Evolutionary conservation across 2,797 vertebrate genomes (phyloP).

Genomic region (Epinephelus malabaricus): DNA sequence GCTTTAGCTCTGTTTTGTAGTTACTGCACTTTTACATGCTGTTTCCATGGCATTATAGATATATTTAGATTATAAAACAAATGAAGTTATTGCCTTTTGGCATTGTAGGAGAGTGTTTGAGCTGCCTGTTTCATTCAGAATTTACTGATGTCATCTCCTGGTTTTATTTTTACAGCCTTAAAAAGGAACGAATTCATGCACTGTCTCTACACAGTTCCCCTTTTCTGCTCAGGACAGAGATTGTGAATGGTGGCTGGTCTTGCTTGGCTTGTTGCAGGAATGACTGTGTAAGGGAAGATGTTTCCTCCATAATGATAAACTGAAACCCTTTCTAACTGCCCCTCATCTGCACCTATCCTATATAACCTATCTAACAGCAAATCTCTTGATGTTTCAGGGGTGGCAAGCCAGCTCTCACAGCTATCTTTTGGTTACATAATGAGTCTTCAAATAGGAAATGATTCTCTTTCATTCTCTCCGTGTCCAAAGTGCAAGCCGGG

Average conservation of each 20-base stretch:
- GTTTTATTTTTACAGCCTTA: conserved; percentile 47
- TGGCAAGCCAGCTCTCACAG: conserved; percentile 44
- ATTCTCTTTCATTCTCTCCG: conserved; percentile 52
- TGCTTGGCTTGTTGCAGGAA: conserved; percentile 3
- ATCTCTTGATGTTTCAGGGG: conserved; percentile 54
- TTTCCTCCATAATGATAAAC: conserved; percentile 30
- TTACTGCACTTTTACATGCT: too few species aligned
- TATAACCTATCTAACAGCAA: conserved; percentile 49
- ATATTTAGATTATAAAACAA: too few species aligned
- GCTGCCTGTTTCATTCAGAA: conserved; percentile 54
- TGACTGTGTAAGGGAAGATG: conserved; percentile 12
- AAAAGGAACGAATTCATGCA: conserved; percentile 48
- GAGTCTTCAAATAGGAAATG: conserved; percentile 76
- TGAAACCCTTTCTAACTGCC: conserved; percentile 40
- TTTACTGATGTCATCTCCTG: conserved; percentile 35
- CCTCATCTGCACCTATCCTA: conserved; percentile 37
- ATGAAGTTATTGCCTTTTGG: not conserved
- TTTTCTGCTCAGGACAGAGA: conserved; percentile 36
- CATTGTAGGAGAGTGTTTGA: not conserved
- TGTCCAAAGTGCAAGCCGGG: conserved; percentile 54
- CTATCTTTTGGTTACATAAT: conserved; percentile 73
- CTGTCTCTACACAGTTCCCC: conserved; percentile 48
- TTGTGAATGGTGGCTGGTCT: conserved; percentile 41
- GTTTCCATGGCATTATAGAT: not conserved
- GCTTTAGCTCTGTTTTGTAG: not conserved